Evolutionary conservation across 1,140 invertebrate species (phyloP).

Genomic region (Argopecten irradians): DNA sequence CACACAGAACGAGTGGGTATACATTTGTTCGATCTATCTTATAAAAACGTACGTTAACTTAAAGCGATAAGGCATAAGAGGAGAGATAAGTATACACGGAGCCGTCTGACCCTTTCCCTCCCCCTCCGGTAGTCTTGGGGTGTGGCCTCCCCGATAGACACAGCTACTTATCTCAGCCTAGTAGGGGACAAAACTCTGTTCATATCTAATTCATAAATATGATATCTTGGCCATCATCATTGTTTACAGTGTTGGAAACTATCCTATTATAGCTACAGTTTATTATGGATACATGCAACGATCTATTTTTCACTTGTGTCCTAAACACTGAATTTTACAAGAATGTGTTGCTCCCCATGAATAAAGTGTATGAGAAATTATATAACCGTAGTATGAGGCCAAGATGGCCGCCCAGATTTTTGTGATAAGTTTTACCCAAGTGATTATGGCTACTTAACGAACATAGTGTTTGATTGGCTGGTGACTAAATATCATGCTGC

Average conservation of each 20-base stretch:
- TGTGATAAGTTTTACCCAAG: background rate
- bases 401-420: background rate
- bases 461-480: background rate
- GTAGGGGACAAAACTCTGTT: background rate
- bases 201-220: conserved; percentile 10
- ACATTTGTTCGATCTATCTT: no score
- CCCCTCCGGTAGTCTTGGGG: background rate
- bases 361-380: background rate
- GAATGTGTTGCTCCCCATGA: background rate
- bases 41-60: background rate
- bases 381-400: background rate
- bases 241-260: conserved; percentile 5
- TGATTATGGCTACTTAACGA: background rate
- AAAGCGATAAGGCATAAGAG: background rate
- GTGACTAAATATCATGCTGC: background rate
- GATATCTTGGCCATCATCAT: background rate
- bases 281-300: background rate
- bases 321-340: background rate
- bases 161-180: background rate
- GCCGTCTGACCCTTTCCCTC: background rate
- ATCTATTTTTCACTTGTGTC: background rate
- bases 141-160: background rate
- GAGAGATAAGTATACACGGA: background rate
- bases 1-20: background rate
- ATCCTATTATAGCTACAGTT: background rate